phyloP scores from a whole-genome alignment of 2,113 vertebrate species.

The Pampusana beccarii region DNA sequence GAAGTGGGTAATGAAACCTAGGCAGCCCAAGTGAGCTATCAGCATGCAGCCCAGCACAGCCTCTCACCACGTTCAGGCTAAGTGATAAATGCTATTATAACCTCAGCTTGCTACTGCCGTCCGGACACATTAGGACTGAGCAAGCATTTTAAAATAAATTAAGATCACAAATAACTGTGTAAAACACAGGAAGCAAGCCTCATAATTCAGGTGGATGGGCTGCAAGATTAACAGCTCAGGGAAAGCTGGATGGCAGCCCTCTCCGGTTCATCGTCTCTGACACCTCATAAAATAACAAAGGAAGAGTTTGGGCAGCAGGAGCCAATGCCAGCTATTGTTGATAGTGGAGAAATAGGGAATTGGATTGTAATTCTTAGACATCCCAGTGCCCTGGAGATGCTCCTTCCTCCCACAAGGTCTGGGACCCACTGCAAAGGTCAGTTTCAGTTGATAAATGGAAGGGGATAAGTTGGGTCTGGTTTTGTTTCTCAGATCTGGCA shows the following conservation, averaged over 20 bases:
- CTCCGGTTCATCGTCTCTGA: neutral
- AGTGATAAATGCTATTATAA: constrained; percentile 67
- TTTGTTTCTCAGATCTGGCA: neutral
- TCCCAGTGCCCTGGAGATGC: neutral
- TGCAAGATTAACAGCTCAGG: constrained; percentile 44
- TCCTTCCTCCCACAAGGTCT: neutral
- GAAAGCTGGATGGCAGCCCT: constrained; percentile 30
- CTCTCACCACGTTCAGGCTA: constrained; percentile 30
- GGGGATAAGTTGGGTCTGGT: neutral
- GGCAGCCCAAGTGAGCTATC: constrained; percentile 64
- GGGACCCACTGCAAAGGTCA: neutral
- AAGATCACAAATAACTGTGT: constrained; percentile 67
- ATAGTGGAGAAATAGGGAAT: neutral
- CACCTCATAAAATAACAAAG: constrained; percentile 46
- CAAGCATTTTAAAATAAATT: constrained; percentile 68
- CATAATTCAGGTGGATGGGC: constrained; percentile 61
- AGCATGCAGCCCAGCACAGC: constrained; percentile 51
- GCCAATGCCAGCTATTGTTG: neutral
- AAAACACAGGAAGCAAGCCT: constrained; percentile 50
- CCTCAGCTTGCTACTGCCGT: constrained; percentile 32
- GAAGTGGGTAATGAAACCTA: constrained; percentile 69
- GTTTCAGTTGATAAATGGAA: neutral
- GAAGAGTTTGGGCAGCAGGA: neutral
- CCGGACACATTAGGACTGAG: constrained; percentile 59
- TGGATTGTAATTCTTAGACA: neutral